These are phyloP conservation scores for Lagodon rhomboides DNA, from an alignment of 2,797 vertebrate genomes.

Conservation along the genomic window DNA sequence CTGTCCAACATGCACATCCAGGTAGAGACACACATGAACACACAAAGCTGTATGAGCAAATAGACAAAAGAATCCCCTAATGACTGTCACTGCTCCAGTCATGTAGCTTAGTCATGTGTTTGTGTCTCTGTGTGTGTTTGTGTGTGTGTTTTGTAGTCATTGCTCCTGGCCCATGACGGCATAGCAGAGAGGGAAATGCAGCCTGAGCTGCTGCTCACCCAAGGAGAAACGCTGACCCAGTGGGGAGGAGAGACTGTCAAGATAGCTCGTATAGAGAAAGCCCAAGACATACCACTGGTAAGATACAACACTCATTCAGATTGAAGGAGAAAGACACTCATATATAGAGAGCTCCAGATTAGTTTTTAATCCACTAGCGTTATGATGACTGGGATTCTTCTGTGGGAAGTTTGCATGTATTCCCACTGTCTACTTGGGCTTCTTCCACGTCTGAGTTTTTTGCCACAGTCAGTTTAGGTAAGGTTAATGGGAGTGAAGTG, in stretches of 20 bases:
- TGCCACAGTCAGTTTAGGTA: not conserved
- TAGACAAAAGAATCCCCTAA: not conserved
- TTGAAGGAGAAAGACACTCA: not conserved
- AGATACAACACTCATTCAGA: conserved; percentile 56
- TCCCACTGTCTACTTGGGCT: not conserved
- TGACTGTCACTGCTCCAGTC: not conserved
- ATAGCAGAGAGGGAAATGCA: conserved; percentile 97
- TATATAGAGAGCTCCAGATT: not conserved
- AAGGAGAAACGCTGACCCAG: conserved; percentile 92
- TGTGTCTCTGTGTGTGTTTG: not conserved
- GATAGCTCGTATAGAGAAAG: conserved; percentile 97
- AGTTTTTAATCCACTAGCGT: not conserved
- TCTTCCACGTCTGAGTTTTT: not conserved
- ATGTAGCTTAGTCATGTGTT: not conserved
- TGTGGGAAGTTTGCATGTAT: not conserved
- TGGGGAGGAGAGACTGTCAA: conserved; percentile 96
- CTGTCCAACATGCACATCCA: conserved; percentile 92
- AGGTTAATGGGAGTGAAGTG: not conserved
- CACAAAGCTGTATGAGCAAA: not conserved
- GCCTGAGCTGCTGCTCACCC: conserved; percentile 84
- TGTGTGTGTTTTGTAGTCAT: conserved; percentile 82
- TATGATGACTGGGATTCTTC: too few species aligned
- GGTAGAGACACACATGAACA: conserved; percentile 76
- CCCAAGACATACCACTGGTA: conserved; percentile 95
- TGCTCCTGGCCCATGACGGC: conserved; percentile 94